Evolutionary conservation across 2,113 vertebrate genomes (phyloP).

Genomic region (Struthio camelus): DNA sequence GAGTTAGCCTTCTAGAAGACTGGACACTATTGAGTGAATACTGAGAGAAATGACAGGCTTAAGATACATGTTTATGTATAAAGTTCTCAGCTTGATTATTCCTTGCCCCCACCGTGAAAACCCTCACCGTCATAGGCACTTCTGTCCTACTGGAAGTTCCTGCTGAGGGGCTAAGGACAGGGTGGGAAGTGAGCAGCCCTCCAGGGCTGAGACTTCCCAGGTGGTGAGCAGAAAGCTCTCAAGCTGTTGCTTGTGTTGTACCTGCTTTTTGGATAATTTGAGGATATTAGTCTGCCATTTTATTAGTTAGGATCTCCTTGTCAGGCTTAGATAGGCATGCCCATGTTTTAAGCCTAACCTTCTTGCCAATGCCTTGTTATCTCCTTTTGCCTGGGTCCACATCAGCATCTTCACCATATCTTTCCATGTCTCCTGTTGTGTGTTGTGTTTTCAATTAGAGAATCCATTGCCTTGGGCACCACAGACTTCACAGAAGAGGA

Average conservation of each 20-base stretch:
- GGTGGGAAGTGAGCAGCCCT: not conserved
- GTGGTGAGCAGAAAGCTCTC: not conserved
- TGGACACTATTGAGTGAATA: not conserved
- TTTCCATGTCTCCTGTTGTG: not conserved
- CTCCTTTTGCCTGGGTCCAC: not conserved
- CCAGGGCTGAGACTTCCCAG: not conserved
- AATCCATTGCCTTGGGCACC: slow-evolving; percentile 89
- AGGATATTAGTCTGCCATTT: not conserved
- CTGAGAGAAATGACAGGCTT: not conserved
- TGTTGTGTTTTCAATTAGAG: slow-evolving; percentile 73
- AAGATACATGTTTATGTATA: not conserved
- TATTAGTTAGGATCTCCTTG: not conserved
- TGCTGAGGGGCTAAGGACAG: not conserved
- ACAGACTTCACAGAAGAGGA: slow-evolving; percentile 91
- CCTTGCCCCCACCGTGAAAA: not conserved
- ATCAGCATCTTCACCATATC: not conserved
- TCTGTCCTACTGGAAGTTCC: not conserved
- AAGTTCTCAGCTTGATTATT: not conserved
- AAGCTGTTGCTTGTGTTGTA: not conserved
- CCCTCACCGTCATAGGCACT: not conserved
- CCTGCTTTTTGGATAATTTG: not conserved
- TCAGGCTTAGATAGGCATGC: not conserved
- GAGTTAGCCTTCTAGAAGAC: not conserved
- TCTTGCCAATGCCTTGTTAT: not conserved
- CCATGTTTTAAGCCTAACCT: not conserved